Conservation (phyloP, 2,888 invertebrate genomes). For the Bembecia ichneumoniformis region DNA sequence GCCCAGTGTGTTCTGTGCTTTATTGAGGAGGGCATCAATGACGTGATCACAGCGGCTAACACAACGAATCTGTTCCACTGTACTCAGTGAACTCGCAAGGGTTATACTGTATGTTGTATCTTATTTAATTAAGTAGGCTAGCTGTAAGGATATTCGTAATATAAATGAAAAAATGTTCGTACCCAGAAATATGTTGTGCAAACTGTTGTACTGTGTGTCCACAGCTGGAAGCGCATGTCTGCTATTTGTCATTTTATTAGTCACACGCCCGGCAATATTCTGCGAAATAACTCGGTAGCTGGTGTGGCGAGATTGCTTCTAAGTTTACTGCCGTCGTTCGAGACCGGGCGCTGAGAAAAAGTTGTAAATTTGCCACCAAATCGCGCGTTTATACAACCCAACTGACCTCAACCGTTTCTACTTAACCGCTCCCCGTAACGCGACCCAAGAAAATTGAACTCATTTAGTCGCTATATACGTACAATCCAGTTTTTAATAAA, state of each 20-base stretch:
- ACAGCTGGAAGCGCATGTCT: constrained; percentile 31
- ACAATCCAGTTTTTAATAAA: constrained; percentile 25
- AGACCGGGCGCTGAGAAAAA: constrained; percentile 53
- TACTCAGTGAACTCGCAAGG: no score
- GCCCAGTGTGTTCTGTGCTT: no score
- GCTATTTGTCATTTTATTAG: constrained; percentile 69
- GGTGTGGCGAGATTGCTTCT: constrained; percentile 55
- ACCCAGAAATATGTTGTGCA: no score
- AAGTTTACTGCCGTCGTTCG: constrained; percentile 55
- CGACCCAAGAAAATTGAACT: constrained; percentile 39
- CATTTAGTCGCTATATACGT: constrained; percentile 30
- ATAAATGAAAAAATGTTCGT: no score
- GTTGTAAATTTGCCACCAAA: constrained; percentile 67
- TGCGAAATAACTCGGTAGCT: constrained; percentile 56
- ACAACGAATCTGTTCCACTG: no score
- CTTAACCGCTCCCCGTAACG: constrained; percentile 39
- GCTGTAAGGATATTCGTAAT: no score
- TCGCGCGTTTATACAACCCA: constrained; percentile 60
- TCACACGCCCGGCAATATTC: constrained; percentile 59
- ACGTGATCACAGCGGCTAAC: no score
- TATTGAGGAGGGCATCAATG: no score
- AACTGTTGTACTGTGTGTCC: constrained; percentile 22
- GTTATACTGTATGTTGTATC: no score
- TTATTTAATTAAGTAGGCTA: no score
- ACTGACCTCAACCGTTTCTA: constrained; percentile 48